Conservation (phyloP, 2,113 vertebrate genomes). For the Eretmochelys imbricata region DNA sequence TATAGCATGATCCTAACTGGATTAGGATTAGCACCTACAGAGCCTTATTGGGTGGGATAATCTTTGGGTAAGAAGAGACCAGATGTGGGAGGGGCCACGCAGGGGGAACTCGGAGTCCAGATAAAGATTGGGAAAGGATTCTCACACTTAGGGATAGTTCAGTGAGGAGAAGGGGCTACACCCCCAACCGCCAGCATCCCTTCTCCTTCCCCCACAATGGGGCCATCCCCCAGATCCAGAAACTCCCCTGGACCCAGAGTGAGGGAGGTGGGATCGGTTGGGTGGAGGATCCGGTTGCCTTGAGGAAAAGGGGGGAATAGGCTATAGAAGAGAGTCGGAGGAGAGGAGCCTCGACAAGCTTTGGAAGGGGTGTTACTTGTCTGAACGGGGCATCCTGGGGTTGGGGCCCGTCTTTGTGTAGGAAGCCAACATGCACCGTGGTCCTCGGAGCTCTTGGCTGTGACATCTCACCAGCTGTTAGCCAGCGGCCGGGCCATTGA, state of each 20-base stretch:
- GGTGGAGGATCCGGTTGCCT: not conserved
- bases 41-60: rapidly evolving
- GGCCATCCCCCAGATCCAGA: not conserved
- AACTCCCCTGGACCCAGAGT: not conserved
- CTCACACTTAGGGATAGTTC: not conserved
- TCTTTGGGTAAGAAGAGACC: not conserved
- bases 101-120: rapidly evolving
- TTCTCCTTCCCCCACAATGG: not conserved
- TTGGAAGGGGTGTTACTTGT: not conserved
- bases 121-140: not conserved
- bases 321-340: not conserved
- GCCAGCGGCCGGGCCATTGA: not conserved
- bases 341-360: not conserved
- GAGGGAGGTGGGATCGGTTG: not conserved
- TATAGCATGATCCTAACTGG: not conserved
- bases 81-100: not conserved
- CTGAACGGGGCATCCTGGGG: not conserved
- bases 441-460: not conserved
- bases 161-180: no score
- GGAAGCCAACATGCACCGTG: not conserved
- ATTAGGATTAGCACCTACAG: rapidly evolving
- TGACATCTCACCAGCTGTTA: not conserved
- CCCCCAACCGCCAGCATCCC: not conserved
- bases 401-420: not conserved
- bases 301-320: not conserved